Evolutionary conservation across 2,797 vertebrate species (phyloP).

Genomic region (Nannoperca australis): DNA sequence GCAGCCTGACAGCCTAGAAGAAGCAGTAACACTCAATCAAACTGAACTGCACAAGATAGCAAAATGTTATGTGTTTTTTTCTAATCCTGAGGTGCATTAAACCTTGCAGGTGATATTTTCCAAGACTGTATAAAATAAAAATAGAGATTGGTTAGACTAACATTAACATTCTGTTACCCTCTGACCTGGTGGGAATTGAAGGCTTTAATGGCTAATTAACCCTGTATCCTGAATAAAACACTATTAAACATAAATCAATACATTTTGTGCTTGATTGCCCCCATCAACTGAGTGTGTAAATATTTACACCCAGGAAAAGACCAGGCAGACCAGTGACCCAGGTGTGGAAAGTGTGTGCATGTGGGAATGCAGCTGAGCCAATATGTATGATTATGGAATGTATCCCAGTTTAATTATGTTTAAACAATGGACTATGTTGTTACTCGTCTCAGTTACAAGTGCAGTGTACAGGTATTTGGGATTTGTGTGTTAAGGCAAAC

Average conservation of each 20-base stretch:
- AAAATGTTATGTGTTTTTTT: conserved; percentile 18
- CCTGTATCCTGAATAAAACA: conserved; percentile 62
- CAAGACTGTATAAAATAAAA: conserved; percentile 8
- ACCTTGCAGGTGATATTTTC: not conserved
- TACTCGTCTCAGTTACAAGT: conserved; percentile 39
- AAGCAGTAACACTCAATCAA: conserved; percentile 47
- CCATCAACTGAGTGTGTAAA: conserved; percentile 61
- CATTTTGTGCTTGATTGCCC: conserved; percentile 72
- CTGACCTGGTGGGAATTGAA: conserved; percentile 63
- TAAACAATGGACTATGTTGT: conserved; percentile 47
- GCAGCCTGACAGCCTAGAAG: conserved; percentile 8
- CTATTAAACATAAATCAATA: conserved; percentile 80
- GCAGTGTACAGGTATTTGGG: conserved; percentile 29
- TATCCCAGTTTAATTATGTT: conserved; percentile 51
- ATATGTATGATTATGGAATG: conserved; percentile 39
- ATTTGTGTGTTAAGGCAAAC: conserved; percentile 56
- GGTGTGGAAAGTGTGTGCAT: conserved; percentile 9
- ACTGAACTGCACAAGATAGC: conserved; percentile 27
- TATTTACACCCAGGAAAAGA: conserved; percentile 60
- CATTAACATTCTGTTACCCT: conserved; percentile 53
- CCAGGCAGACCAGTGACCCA: conserved; percentile 35
- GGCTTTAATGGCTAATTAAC: conserved; percentile 81
- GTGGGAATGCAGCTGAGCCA: conserved; percentile 17
- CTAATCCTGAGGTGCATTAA: conserved; percentile 16
- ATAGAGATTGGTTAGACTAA: conserved; percentile 31